A percentile compares a stretch with the other conserved stretches of the same genome.
These are phyloP conservation scores for Solen grandis DNA, from an alignment of 1,140 invertebrate genomes.

Conservation along the genomic window DNA sequence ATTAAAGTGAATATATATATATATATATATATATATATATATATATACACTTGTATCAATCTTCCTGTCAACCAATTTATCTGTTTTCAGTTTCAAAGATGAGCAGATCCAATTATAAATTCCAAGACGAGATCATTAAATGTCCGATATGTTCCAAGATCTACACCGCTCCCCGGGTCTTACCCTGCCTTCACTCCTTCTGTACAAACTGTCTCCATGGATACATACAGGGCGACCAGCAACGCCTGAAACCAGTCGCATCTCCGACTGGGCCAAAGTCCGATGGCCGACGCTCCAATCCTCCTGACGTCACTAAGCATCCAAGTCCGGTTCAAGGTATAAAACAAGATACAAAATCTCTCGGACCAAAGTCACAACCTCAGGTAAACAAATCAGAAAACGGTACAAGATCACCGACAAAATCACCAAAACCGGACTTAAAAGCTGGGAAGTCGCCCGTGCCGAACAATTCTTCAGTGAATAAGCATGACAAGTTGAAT, in stretches of 20 bases:
- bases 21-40: too few relatives aligned
- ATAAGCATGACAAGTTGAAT: background rate
- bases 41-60: too few relatives aligned
- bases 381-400: background rate
- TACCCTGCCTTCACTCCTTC: conserved; percentile 58
- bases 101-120: background rate
- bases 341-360: background rate
- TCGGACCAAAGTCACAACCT: background rate
- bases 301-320: background rate
- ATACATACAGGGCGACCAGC: conserved; percentile 21
- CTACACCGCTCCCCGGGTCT: conserved; percentile 31
- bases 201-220: conserved; percentile 36
- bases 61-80: too few relatives aligned
- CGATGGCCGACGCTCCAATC: background rate
- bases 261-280: background rate
- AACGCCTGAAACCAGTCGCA: background rate
- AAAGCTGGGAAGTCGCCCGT: background rate
- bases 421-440: background rate
- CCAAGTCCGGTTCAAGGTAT: too few relatives aligned
- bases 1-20: too few relatives aligned
- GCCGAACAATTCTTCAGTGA: background rate
- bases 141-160: conserved; percentile 42
- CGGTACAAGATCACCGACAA: background rate
- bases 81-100: too few relatives aligned
- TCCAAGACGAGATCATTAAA: conserved; percentile 43